Evolutionary conservation across 2,888 invertebrate species (phyloP).

Genomic region (Spilosoma lubricipeda): DNA sequence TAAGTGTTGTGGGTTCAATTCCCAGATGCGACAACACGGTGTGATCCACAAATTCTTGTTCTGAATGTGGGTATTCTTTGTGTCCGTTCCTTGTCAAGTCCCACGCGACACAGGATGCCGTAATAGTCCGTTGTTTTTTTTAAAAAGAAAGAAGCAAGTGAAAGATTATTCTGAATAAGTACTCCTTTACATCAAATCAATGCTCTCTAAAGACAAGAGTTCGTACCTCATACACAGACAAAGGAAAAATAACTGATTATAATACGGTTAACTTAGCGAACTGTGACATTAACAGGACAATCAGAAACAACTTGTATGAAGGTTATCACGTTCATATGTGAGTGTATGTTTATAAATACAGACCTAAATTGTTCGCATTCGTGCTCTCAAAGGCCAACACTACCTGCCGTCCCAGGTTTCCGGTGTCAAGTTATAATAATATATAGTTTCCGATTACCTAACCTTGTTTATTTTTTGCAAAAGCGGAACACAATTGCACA

Average conservation of each 20-base stretch:
- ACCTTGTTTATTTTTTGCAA: slow-evolving; percentile 41
- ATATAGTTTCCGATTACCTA: slow-evolving; percentile 44
- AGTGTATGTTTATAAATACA: slow-evolving; percentile 11
- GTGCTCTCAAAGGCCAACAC: slow-evolving; percentile 39
- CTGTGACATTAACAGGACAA: slow-evolving; percentile 47
- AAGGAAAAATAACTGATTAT: background rate
- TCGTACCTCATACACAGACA: background rate
- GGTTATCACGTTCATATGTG: slow-evolving; percentile 31
- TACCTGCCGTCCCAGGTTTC: slow-evolving; percentile 30
- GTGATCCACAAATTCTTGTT: too few relatives aligned
- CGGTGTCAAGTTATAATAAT: slow-evolving; percentile 32
- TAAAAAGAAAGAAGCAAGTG: too few relatives aligned
- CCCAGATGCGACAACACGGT: too few relatives aligned
- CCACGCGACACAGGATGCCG: too few relatives aligned
- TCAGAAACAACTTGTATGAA: slow-evolving; percentile 27
- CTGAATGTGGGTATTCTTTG: too few relatives aligned
- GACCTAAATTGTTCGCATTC: slow-evolving; percentile 10
- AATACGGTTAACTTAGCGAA: slow-evolving; percentile 17
- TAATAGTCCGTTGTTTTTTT: too few relatives aligned
- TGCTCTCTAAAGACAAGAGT: background rate
- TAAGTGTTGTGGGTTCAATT: too few relatives aligned
- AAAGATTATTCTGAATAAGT: too few relatives aligned
- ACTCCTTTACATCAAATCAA: background rate
- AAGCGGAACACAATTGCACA: slow-evolving; percentile 29
- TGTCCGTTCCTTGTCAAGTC: too few relatives aligned